phyloP scores from a whole-genome alignment of 92 coral and sea anemone genomes.

The Zoanthus sociatus region DNA sequence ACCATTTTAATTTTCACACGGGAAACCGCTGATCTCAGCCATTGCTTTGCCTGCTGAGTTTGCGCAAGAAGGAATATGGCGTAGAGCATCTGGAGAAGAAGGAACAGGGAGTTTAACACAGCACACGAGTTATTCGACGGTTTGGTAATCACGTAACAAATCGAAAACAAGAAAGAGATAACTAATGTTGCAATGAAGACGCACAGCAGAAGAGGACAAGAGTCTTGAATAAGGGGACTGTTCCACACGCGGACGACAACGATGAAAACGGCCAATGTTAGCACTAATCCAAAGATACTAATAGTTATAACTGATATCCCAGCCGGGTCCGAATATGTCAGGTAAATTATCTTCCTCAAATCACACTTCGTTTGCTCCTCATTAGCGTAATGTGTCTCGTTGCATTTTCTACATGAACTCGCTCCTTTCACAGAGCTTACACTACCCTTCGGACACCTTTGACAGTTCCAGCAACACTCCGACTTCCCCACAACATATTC shows the following conservation, averaged over 20 bases:
- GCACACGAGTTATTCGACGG: constrained; percentile 76
- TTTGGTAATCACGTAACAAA: constrained; percentile 57
- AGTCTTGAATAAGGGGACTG: constrained; percentile 77
- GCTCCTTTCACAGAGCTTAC: constrained; percentile 78
- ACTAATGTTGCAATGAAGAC: constrained; percentile 64
- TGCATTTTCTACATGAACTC: constrained; percentile 67
- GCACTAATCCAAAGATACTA: constrained; percentile 70
- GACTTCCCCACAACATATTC: constrained; percentile 90
- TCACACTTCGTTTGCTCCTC: constrained; percentile 72
- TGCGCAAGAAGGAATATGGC: constrained; percentile 79
- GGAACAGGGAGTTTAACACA: constrained; percentile 56
- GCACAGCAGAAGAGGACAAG: constrained; percentile 64
- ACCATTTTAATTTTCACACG: constrained; percentile 48
- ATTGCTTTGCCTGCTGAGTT: constrained; percentile 70
- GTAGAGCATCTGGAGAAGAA: constrained; percentile 58
- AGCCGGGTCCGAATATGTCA: constrained; percentile 67
- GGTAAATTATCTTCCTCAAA: constrained; percentile 65
- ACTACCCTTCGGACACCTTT: constrained; percentile 90
- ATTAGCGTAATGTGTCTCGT: constrained; percentile 80
- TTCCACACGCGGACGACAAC: constrained; percentile 56
- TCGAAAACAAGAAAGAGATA: constrained; percentile 65
- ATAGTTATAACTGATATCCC: constrained; percentile 71
- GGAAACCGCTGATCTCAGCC: constrained; percentile 70
- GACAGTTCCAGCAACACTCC: constrained; percentile 98
- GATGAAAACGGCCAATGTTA: constrained; percentile 61